Base-by-base conservation (phyloP, 2,888 invertebrate species). In the Dryococelus australis region DNA sequence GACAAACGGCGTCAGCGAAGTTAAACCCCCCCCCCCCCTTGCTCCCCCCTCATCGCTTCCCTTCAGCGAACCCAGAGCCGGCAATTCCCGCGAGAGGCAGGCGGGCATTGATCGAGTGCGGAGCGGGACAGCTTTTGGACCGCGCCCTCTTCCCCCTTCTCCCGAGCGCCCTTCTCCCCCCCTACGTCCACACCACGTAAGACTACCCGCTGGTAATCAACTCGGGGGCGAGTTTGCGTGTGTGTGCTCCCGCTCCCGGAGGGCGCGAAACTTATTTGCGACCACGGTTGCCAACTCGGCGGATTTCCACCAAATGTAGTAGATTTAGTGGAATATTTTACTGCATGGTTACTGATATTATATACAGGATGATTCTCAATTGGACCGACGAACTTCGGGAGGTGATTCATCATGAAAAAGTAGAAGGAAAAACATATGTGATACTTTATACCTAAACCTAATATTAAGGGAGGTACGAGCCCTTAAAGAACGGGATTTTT, bases 1-100 rank as follows among this genome's bases (percentile, higher is more conserved):
- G 65, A 65, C 65, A 65, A 65, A 65, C 65, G 65, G 65, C 65
- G 65, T 65, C 65, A 65, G 65, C 65, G 65, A 65, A 65, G 65
- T 65, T n/a, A n/a, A n/a, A 8, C 65, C 65, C 65, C 20, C 6
- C 10, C 5, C 20, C n/a, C 65, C 65, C 24, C 47, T 16, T 47
- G 5, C 1, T 6, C 65, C 24, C 65, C 8, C 8, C n/a, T 20
- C 20, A 4, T 35, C 35, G n/a, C n/a, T n/a, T n/a, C n/a, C n/a
- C n/a, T n/a, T n/a, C n/a, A n/a, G n/a, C 35, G 4, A 35, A 35
- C 1, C n/a, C 10, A 5, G 0, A 5, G 12, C 65, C 16, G 24
- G 65, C 24, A 65, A 65, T 65, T n/a, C 65, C 65, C 65, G 24
- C 20, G 65, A 65, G 65, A 24, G 16, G 65, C n/a, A n/a, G 65